Evolutionary conservation across 2,113 vertebrate genomes (phyloP), one percentile per base, ranked within the genome.

Genomic region (Cebidichthys violaceus): DNA sequence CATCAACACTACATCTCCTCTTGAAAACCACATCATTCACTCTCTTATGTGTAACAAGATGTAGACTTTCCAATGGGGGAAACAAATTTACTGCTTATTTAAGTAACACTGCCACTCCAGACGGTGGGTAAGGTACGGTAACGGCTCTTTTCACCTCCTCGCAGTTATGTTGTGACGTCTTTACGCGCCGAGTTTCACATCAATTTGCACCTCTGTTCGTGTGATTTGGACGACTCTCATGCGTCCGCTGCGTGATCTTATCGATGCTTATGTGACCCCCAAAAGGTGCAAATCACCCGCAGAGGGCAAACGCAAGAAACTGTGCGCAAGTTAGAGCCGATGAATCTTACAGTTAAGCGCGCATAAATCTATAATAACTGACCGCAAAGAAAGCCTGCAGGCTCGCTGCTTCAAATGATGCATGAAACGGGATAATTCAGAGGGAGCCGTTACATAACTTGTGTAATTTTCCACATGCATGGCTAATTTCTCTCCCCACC

Each of bases 361-460:
- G 79, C 3, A 10, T 59, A 22, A 61, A 35, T 75, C 66, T 65
- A 43, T 59, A 24, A 27, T 55, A 47, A 59, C 65, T 79, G 54
- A 55, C 47, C 41, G 64, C 13, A 47, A 6, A 54, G 54, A 59
- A 43, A 73, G 50, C 67, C 79, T 65, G 9, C 59, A 37, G 68
- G 77, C 68, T 64, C 64, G 11, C 66, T 72, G 64, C 72, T 77
- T 84, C 76, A 80, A 87, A 83, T 77, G 60, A 62, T 47, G 64
- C 83, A 59, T 74, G 52, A 55, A 79, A 75, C 39, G n/a, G n/a
- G 37, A 84, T 81, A 22, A 89, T 79, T 83, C 62, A 78, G 43
- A 8, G 45, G 41, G 47, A 77, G 37, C 29, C 47, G 54, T 86
- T 86, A 71, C 29, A 55, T 77, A 79, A 86, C 55, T 39, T 55